Evolutionary conservation across 2,113 vertebrate species (phyloP).

Genomic region (Oncorhynchus tshawytscha): DNA sequence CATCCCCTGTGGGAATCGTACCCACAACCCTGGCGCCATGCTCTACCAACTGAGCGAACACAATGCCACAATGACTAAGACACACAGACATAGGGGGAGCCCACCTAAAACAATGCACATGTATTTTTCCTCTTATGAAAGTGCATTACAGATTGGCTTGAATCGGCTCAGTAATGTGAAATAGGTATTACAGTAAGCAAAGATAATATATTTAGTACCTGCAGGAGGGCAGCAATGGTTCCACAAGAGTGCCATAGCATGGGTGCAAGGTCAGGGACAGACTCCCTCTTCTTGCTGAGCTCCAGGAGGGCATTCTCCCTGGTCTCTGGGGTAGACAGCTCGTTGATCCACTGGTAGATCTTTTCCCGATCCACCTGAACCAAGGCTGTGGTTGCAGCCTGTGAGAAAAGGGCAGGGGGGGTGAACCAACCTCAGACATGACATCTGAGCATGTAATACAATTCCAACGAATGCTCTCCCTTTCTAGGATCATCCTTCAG

Average conservation of each 20-base stretch:
- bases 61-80: no score
- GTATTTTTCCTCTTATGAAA: neutral
- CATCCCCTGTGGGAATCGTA: no score
- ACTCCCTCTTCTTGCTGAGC: constrained; percentile 96
- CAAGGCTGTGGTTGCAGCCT: constrained; percentile 93
- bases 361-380: constrained; percentile 97
- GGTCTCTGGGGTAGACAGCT: constrained; percentile 94
- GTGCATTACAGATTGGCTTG: neutral
- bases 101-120: no score
- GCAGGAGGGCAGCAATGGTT: constrained; percentile 92
- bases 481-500: neutral
- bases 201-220: constrained; percentile 69
- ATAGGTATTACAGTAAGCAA: neutral
- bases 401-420: neutral
- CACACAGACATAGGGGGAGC: no score
- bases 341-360: constrained; percentile 99
- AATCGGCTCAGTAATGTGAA: no score
- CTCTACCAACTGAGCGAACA: no score
- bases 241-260: constrained; percentile 99
- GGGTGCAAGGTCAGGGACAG: constrained; percentile 92
- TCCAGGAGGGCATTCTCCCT: constrained; percentile 94
- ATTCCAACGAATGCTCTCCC: neutral
- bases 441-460: neutral
- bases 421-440: neutral
- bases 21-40: no score